Percentiles rank a stretch among this genome's conserved stretches.
These are phyloP conservation scores for Eudemis profundana DNA, from an alignment of 2,888 invertebrate species.

Conservation along the genomic window DNA sequence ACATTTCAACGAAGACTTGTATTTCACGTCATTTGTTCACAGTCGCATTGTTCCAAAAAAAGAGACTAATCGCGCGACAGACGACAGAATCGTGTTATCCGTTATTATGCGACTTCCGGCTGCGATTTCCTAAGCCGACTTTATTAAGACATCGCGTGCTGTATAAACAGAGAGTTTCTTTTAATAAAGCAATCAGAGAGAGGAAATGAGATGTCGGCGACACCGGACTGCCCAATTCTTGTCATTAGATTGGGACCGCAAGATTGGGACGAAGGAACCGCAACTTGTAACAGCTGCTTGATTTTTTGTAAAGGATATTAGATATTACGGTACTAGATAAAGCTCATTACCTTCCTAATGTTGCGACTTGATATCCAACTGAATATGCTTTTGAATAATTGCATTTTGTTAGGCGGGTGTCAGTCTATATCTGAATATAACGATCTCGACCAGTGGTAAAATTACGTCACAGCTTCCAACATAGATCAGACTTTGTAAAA, in stretches of 20 bases:
- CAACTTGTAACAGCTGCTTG: conserved; percentile 18
- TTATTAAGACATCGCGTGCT: conserved; percentile 47
- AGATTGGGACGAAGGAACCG: conserved; percentile 16
- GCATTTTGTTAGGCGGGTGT: too few species aligned
- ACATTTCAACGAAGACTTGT: too few species aligned
- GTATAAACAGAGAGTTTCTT: conserved; percentile 48
- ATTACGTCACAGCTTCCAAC: too few species aligned
- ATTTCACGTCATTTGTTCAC: too few species aligned
- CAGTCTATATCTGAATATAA: too few species aligned
- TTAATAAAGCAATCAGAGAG: conserved; percentile 65
- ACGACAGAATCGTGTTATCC: conserved; percentile 38
- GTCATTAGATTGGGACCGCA: conserved; percentile 51
- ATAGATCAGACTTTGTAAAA: too few species aligned
- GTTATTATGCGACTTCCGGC: conserved; percentile 29
- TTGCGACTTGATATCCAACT: too few species aligned
- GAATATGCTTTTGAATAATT: too few species aligned
- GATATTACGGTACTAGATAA: background rate
- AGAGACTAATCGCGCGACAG: conserved; percentile 39
- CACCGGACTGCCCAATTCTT: conserved; percentile 51
- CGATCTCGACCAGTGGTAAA: too few species aligned
- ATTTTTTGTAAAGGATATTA: conserved; percentile 4
- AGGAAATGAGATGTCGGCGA: conserved; percentile 59
- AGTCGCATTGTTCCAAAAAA: too few species aligned
- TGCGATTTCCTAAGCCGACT: conserved; percentile 30
- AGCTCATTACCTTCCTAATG: too few species aligned